Percentiles rank a stretch among this genome's conserved stretches.
phyloP scores from a whole-genome alignment of 1,140 invertebrate species.

The Ostrea edulis region DNA sequence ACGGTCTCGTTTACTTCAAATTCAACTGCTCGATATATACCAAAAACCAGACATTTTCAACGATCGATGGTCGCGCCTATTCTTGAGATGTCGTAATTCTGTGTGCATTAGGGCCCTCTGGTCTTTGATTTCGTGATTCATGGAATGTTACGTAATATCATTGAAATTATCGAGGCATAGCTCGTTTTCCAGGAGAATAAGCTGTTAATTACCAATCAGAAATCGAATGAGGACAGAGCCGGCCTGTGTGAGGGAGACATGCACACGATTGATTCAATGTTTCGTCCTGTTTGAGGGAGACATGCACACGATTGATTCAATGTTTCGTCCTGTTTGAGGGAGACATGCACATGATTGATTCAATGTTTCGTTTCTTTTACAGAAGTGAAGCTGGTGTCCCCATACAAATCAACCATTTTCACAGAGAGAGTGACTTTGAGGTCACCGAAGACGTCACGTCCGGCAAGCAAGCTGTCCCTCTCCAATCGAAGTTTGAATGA shows the following conservation, averaged over 20 bases:
- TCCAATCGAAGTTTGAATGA: constrained; percentile 62
- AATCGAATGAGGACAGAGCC: neutral
- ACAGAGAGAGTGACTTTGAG: constrained; percentile 61
- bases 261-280: constrained; percentile 14
- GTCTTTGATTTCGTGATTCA: constrained; percentile 19
- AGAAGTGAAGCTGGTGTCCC: constrained; percentile 66
- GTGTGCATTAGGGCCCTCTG: neutral
- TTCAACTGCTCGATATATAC: neutral
- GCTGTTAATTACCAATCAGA: neutral
- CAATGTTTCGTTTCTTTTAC: constrained; percentile 42
- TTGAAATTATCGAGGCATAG: neutral
- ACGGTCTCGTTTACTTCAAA: neutral
- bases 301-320: constrained; percentile 22
- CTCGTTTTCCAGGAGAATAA: neutral
- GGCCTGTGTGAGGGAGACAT: neutral
- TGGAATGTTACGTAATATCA: neutral
- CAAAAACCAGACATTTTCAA: neutral
- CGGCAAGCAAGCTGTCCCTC: constrained; percentile 55
- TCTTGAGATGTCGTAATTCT: neutral
- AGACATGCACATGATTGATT: constrained; percentile 13
- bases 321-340: neutral
- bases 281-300: neutral
- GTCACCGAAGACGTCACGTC: constrained; percentile 65
- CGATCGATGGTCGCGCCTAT: neutral
- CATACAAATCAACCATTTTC: constrained; percentile 59